Evolutionary conservation across 2,113 vertebrate species (phyloP).

Genomic region (Otocyon megalotis): DNA sequence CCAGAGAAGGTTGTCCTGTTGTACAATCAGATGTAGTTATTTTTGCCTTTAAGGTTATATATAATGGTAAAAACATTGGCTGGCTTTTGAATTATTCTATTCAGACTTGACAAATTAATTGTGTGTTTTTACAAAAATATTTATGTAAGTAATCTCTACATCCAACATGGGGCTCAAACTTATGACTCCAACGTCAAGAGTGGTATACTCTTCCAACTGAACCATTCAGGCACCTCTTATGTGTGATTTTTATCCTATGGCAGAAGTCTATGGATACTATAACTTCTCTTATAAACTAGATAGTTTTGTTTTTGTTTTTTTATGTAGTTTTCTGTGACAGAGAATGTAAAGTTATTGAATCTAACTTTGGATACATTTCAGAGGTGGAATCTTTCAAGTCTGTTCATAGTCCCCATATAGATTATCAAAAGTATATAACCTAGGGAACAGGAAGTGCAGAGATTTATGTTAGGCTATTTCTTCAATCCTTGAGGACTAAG

Average conservation of each 20-base stretch:
- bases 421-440: conserved; percentile 23
- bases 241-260: conserved; percentile 32
- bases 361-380: conserved; percentile 48
- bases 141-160: not conserved
- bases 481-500: conserved; percentile 29
- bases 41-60: conserved; percentile 50
- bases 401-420: not conserved
- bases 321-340: conserved; percentile 30
- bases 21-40: not conserved
- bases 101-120: conserved; percentile 44
- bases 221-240: not conserved
- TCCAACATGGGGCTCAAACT: not conserved
- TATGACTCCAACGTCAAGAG: not conserved
- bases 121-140: not conserved
- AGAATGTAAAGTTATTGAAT: not conserved
- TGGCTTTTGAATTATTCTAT: conserved; percentile 38
- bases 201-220: not conserved
- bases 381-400: conserved; percentile 28
- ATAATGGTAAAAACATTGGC: conserved; percentile 35
- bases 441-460: conserved; percentile 5
- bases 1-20: not conserved
- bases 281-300: conserved; percentile 23
- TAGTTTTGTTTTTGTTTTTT: conserved; percentile 19
- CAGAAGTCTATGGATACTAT: not conserved
- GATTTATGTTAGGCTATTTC: conserved; percentile 36